Conservation (phyloP, 2,888 invertebrate genomes). For the Pilophorus perplexus region DNA sequence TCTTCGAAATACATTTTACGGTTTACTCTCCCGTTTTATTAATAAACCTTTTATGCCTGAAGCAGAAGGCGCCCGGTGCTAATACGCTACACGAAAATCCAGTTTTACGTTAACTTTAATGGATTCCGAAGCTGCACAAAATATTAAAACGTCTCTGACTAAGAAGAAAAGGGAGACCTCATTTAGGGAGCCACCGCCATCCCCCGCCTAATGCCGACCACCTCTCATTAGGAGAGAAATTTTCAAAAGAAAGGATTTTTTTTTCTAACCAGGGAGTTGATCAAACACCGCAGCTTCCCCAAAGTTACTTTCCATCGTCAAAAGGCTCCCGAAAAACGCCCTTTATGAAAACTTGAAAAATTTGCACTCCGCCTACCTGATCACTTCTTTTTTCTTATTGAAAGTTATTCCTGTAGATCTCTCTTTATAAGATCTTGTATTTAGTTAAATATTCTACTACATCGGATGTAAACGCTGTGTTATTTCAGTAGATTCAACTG, state of each 20-base stretch:
- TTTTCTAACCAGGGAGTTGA: conserved; percentile 13
- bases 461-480: too few relatives aligned
- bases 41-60: not conserved
- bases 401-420: too few relatives aligned
- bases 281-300: conserved; percentile 1
- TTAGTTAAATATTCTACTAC: too few relatives aligned
- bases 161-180: not conserved
- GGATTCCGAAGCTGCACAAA: not conserved
- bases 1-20: too few relatives aligned
- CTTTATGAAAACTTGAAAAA: too few relatives aligned
- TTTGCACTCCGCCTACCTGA: too few relatives aligned
- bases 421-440: too few relatives aligned
- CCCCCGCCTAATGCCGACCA: too few relatives aligned
- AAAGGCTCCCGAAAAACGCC: too few relatives aligned
- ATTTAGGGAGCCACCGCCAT: too few relatives aligned
- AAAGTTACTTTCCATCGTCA: conserved; percentile 13
- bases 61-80: not conserved
- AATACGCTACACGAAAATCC: not conserved
- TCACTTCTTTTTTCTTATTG: conserved; percentile 9
- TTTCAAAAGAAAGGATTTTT: not conserved
- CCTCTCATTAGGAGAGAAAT: conserved; percentile 8
- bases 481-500: too few relatives aligned
- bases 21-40: too few relatives aligned
- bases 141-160: conserved; percentile 1
- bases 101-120: conserved; percentile 4